These are phyloP conservation scores for Troilus luridus DNA, from an alignment of 2,888 invertebrate species.

Conservation along the genomic window DNA sequence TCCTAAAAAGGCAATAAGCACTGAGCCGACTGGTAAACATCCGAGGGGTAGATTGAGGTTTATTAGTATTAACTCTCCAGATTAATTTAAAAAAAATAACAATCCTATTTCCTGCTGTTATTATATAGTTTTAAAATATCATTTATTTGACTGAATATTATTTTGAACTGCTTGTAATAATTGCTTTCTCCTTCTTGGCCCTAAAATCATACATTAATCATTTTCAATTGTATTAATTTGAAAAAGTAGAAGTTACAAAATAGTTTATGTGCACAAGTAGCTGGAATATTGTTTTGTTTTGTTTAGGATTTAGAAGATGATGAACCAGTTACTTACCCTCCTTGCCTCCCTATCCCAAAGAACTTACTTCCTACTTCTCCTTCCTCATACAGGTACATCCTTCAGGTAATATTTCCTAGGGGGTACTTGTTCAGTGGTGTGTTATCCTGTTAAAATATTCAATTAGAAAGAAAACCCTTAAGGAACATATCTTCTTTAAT, in stretches of 20 bases:
- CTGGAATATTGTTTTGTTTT: conserved; percentile 8
- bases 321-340: conserved; percentile 31
- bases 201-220: no score
- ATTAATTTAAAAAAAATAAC: no score
- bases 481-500: background rate
- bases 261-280: background rate
- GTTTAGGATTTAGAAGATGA: conserved; percentile 22
- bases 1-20: no score
- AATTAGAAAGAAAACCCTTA: background rate
- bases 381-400: conserved; percentile 48
- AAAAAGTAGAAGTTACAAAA: background rate
- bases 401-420: conserved; percentile 51
- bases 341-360: background rate
- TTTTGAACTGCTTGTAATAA: no score
- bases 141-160: no score
- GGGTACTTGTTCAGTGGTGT: conserved; percentile 14
- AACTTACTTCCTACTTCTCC: conserved; percentile 44
- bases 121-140: no score
- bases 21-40: no score
- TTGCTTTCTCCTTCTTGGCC: no score
- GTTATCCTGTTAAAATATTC: background rate
- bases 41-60: no score
- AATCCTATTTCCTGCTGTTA: no score
- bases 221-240: background rate
- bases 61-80: no score